Base-by-base conservation (phyloP, 92 coral and sea anemone species). In the Montipora capitata region DNA sequence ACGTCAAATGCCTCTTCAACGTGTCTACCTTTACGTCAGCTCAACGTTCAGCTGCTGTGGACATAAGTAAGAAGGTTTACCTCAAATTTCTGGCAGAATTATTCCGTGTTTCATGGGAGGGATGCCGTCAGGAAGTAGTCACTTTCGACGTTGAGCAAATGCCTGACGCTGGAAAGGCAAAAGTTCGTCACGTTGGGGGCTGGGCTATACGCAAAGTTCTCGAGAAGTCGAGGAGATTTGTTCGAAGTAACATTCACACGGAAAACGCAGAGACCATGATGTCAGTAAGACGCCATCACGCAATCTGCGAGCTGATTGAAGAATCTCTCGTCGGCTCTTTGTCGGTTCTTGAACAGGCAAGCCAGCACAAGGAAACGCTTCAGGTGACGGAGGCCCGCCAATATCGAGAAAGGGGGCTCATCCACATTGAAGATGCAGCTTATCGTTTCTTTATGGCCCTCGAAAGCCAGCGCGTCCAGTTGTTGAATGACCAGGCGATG, bases 191-290 rank as follows among this genome's bases (percentile, higher is more conserved):
- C 16, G 79, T 75, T 49, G 79, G 79, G 5, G 79, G 66, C 1
- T 75, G 79, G 86, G 77, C 86, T 1, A 8, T 81, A 4, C 17
- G 86, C 2, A 81, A 81, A 45, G 77, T 66, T n/a, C 80, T 70
- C 7, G 72, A 72, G 66, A 54, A 54, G 20, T 54, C 67, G 0
- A 75, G 79, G 11, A 75, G 45, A 4, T 75, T 8, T 16, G 66
- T 74, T 2, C 10, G 43, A 15, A 41, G 16, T 6, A 74, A 74
- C 63, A 49, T 74, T 10, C 27, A 4, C 9, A 15, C 78, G 38
- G 80, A 57, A 5, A 75, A 75, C 5, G 1, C 68, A 11, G 66
- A 10, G 4, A 75, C 66, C 2, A 20, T 75, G 66, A 39, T 1
- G 3, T 27, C 80, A 35, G 80, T 75, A 10, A 12, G 20, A 10